phyloP scores from a whole-genome alignment of 2,888 invertebrate species.

The Laspeyria flexula region DNA sequence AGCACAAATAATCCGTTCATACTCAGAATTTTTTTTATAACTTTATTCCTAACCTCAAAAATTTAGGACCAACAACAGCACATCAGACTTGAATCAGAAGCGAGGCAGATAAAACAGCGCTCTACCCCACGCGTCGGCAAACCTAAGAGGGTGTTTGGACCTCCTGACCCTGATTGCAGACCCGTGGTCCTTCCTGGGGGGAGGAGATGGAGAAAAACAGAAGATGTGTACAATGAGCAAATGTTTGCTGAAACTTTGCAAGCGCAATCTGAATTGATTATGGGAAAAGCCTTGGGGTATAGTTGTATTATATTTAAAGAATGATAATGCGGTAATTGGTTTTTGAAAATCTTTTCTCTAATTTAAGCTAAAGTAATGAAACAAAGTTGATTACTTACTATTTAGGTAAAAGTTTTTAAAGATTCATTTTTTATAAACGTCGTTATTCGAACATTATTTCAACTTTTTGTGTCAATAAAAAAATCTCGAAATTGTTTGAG shows the following conservation, averaged over 20 bases:
- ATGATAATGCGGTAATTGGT: no score
- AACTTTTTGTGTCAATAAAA: no score
- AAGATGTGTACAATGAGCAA: constrained; percentile 95
- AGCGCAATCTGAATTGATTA: constrained; percentile 94
- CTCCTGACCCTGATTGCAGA: constrained; percentile 88
- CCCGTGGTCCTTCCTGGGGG: constrained; percentile 92
- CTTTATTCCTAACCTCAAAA: constrained; percentile 4
- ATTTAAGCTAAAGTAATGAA: no score
- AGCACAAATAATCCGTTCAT: no score
- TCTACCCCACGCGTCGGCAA: constrained; percentile 75
- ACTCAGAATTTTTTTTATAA: no score
- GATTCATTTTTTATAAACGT: no score
- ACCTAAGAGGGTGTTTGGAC: constrained; percentile 82
- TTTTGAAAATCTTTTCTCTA: no score
- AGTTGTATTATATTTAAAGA: not conserved
- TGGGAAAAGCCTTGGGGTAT: constrained; percentile 94
- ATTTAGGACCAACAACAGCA: constrained; percentile 70
- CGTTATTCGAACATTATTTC: no score
- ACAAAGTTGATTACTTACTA: no score
- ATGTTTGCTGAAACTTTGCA: constrained; percentile 94
- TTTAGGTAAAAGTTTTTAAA: no score
- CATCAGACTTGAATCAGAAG: constrained; percentile 77
- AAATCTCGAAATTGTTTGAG: no score
- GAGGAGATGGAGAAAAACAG: constrained; percentile 92
- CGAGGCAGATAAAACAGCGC: constrained; percentile 76